These are phyloP conservation scores for Crotalus helleri DNA, from an alignment of 2,113 vertebrate genomes.

Conservation along the genomic window DNA sequence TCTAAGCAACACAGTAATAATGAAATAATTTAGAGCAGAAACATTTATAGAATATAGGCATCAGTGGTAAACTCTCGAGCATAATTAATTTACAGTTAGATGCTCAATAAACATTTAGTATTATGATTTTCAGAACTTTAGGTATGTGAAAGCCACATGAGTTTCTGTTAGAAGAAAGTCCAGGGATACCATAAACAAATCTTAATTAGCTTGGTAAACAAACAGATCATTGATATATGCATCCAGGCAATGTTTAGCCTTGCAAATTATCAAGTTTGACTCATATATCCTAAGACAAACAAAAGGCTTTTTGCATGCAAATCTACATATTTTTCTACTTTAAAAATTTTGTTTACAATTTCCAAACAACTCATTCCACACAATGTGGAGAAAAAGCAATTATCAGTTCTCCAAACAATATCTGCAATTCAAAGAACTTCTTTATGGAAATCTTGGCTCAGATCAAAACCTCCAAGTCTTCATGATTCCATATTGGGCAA, in stretches of 20 bases:
- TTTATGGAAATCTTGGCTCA: conserved; percentile 6
- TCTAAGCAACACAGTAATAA: background rate
- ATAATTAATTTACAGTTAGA: conserved; percentile 38
- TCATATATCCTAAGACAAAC: background rate
- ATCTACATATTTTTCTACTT: conserved; percentile 11
- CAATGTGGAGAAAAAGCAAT: conserved; percentile 18
- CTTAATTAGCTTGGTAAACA: conserved; percentile 51
- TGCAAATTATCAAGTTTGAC: conserved; percentile 18
- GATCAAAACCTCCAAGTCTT: background rate
- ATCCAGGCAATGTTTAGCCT: background rate
- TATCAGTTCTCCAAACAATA: background rate
- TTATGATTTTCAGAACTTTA: conserved; percentile 29
- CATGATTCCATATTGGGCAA: background rate
- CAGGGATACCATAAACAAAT: conserved; percentile 50
- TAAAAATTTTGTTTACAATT: conserved; percentile 18
- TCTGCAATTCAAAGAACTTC: background rate
- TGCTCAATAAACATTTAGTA: conserved; percentile 25
- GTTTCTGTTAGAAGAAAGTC: conserved; percentile 42
- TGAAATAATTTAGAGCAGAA: conserved; percentile 21
- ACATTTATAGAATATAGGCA: background rate
- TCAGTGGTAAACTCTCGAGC: conserved; percentile 22
- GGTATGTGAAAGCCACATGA: conserved; percentile 47
- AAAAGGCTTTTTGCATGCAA: background rate
- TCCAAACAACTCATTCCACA: background rate
- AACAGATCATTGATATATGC: conserved; percentile 30